Evolutionary conservation across 2,113 vertebrate species (phyloP).

Genomic region (Callipepla californica): DNA sequence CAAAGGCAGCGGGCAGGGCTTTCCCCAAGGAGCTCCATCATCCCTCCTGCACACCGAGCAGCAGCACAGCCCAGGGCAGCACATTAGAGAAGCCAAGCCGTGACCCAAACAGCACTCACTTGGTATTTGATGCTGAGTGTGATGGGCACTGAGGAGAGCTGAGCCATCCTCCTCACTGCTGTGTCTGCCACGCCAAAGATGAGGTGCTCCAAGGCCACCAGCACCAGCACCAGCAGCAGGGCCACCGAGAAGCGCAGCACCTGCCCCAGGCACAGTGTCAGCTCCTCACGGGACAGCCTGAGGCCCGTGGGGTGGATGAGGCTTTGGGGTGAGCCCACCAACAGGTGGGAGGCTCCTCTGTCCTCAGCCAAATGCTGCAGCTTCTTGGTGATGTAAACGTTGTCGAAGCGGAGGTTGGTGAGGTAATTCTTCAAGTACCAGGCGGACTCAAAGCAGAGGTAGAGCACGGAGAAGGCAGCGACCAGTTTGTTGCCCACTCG

Average conservation of each 20-base stretch:
- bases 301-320: conserved; percentile 64
- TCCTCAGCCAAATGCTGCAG: conserved; percentile 55
- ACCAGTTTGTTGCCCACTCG: conserved; percentile 76
- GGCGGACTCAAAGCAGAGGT: conserved; percentile 80
- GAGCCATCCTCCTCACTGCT: conserved; percentile 74
- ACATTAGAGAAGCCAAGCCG: background rate
- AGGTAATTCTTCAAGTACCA: conserved; percentile 89
- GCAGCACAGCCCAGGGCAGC: background rate
- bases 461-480: conserved; percentile 80
- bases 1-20: background rate
- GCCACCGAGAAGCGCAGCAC: conserved; percentile 80
- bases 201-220: conserved; percentile 81
- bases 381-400: conserved; percentile 78
- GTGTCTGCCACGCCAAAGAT: conserved; percentile 79
- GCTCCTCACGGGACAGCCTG: conserved; percentile 81
- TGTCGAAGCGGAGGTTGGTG: conserved; percentile 87
- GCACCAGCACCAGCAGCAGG: conserved; percentile 76
- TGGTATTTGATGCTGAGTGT: conserved; percentile 80
- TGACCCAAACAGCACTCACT: conserved; percentile 65
- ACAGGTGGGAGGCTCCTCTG: conserved; percentile 43
- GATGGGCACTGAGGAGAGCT: conserved; percentile 80
- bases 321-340: conserved; percentile 50
- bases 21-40: background rate
- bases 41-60: background rate
- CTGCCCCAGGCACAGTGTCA: conserved; percentile 73